A percentile compares a stretch with the other conserved stretches of the same genome.
phyloP scores from a whole-genome alignment of 2,888 invertebrate species.

The Lamellibrachia satsuma region DNA sequence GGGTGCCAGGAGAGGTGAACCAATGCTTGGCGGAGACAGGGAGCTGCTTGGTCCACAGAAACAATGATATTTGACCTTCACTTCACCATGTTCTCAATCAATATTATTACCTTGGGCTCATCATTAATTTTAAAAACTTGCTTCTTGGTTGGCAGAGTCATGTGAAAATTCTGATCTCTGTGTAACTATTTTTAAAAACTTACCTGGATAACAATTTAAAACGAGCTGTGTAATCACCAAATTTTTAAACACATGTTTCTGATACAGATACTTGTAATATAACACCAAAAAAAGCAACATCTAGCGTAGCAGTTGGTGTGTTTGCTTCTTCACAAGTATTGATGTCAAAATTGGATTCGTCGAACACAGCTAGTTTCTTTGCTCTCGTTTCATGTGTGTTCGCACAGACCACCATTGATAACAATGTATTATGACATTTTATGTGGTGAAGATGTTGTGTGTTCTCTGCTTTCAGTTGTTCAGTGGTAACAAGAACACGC shows the following conservation, averaged over 20 bases:
- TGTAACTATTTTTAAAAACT: background rate
- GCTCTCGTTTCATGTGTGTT: background rate
- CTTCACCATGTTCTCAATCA: background rate
- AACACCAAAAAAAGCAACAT: background rate
- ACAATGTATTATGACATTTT: background rate
- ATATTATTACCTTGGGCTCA: background rate
- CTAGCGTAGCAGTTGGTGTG: background rate
- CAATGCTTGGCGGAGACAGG: background rate
- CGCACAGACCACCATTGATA: background rate
- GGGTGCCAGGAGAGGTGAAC: background rate
- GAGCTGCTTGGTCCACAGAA: background rate
- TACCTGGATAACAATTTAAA: too few relatives aligned
- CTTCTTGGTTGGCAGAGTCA: background rate
- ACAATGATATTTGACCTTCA: background rate
- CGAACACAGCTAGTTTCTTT: background rate
- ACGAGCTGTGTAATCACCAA: background rate
- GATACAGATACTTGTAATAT: background rate
- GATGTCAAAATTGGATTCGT: background rate
- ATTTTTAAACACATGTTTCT: background rate
- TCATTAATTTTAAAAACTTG: background rate
- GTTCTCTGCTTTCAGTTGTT: slow-evolving; percentile 18
- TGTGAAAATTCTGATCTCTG: background rate
- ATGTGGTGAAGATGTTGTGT: background rate
- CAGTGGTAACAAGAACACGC: slow-evolving; percentile 22
- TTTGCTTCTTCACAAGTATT: background rate